A percentile compares a stretch with the other conserved stretches of the same genome.
Conservation (phyloP, 2,797 vertebrate species). For the Hoplostethus atlanticus region DNA sequence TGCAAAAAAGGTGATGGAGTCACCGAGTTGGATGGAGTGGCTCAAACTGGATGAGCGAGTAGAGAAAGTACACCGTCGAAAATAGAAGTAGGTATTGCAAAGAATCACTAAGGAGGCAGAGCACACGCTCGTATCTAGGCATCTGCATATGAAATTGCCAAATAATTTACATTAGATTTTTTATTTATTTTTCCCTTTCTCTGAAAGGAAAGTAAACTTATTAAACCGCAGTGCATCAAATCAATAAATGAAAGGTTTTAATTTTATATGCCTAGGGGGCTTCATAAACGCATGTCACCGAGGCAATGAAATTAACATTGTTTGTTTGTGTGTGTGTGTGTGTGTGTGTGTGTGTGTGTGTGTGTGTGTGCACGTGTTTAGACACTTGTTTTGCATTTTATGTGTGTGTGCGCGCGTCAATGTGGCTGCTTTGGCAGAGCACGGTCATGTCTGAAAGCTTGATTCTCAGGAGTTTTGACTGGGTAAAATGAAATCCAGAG, state of each 20-base stretch:
- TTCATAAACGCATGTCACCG: slow-evolving; percentile 74
- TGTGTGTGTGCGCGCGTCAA: neutral
- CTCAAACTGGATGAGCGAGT: neutral
- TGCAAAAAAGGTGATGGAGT: neutral
- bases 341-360: slow-evolving; percentile 16
- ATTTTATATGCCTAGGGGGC: slow-evolving; percentile 73
- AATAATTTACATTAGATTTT: slow-evolving; percentile 56
- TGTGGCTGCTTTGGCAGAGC: neutral
- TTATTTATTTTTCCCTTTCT: slow-evolving; percentile 3
- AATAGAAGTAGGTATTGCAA: slow-evolving; percentile 14
- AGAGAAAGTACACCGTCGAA: slow-evolving; percentile 2
- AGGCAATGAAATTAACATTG: slow-evolving; percentile 71
- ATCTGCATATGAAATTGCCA: slow-evolving; percentile 60
- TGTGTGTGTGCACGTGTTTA: neutral
- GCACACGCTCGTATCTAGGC: slow-evolving; percentile 11
- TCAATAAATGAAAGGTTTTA: slow-evolving; percentile 78
- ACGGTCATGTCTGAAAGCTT: slow-evolving; percentile 70
- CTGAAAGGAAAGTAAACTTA: slow-evolving; percentile 79
- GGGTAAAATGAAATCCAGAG: slow-evolving; percentile 66
- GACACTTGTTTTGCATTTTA: neutral
- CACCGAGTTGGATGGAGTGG: neutral
- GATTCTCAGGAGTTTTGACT: slow-evolving; percentile 74
- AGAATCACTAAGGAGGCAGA: slow-evolving; percentile 13
- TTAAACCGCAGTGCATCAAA: slow-evolving; percentile 81
- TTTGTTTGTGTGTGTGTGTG: slow-evolving; percentile 63